Evolutionary conservation across 2,113 vertebrate genomes (phyloP), one percentile per base, ranked within the genome.

Genomic region (Sphaerodactylus townsendi): DNA sequence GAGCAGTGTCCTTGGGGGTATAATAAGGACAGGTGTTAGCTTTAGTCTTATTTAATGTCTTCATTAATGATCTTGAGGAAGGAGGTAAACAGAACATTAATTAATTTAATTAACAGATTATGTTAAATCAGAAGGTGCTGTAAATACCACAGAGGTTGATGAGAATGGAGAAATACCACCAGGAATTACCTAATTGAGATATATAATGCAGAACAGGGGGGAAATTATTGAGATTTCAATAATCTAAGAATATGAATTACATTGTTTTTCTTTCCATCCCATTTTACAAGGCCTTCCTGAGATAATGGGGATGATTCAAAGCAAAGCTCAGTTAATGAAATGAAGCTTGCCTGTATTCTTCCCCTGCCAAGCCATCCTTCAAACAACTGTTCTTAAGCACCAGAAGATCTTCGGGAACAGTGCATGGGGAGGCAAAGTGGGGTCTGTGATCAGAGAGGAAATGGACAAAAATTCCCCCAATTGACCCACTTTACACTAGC

Each of bases 11-110:
- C 41, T 75, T 53, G 0, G 1, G 0, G 1, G 65, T 79, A 62
- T 3, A 85, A 19, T 17, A 73, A 68, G 81, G 76, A 68, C 2
- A 75, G 2, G 4, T 83, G 30, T 44, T 78, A 80, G 41, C 30
- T 70, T 70, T 86, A 8, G 84, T 82, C 66, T 75, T 79, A 80
- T 87, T 87, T 87, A 87, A 64, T 9, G 48, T 87, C 35, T 91
- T 56, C 19, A 74, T 79, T 87, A 50, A 7, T 50, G 17, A 87
- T 62, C 78, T 71, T 4, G 39, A 81, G 23, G 85, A 78, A 21
- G 85, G 21, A 9, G 64, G 33, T 33, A 78, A 9, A 56, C 0
- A 44, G 37, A 86, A 53, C 81, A 72, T 69, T 77, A 85, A 50
- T 79, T 85, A 85, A 85, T 14, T 66, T 81, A 79, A 81, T 44